Base-by-base conservation (phyloP, 2,888 invertebrate species). In the Lepidocyrtinus sp. region DNA sequence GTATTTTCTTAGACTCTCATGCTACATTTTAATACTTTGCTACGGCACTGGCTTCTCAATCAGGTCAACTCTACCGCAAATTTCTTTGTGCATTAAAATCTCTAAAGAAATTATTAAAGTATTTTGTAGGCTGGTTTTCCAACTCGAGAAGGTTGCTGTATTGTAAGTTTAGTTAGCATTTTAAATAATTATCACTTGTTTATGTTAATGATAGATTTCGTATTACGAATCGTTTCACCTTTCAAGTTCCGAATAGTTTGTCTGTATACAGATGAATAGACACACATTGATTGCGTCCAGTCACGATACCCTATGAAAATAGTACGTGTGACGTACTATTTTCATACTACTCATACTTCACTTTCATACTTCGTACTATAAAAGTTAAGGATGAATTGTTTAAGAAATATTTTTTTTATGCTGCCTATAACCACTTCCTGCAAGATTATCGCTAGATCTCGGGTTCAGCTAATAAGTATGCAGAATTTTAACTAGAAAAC, bases 391-490 rank as follows among this genome's bases (percentile, higher is more conserved):
- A n/a, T n/a, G n/a, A n/a, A n/a, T n/a, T n/a, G n/a, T n/a, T n/a
- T n/a, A n/a, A n/a, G n/a, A n/a, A n/a, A n/a, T n/a, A n/a, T n/a
- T n/a, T n/a, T n/a, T 36, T 36, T 36, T 36, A 59, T 21, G 21
- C 77, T 27, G 46, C 61, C 22, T 67, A 17, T 67, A 78, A 67
- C 77, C 72, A 25, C 76, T 76, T 76, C 63, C 19, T 36, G 24
- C 70, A 17, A 61, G 77, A 78, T 25, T 59, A 22, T 61, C n/a
- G 17, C 55, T 62, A 61, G 61, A 19, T 19, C 25, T 24, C 25
- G 24, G 21, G n/a, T 27, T 26, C 24, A 9, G 25, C 24, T 76
- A 65, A 76, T 78, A 73, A 73, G 65, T 77, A 71, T 77, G 71
- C 59, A 71, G 22, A 71, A 71, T 62, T n/a, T n/a, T n/a, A n/a